Percentiles rank a stretch among this genome's conserved stretches.
These are phyloP conservation scores for Procambarus virginalis DNA, from an alignment of 1,140 invertebrate genomes.

Conservation along the genomic window DNA sequence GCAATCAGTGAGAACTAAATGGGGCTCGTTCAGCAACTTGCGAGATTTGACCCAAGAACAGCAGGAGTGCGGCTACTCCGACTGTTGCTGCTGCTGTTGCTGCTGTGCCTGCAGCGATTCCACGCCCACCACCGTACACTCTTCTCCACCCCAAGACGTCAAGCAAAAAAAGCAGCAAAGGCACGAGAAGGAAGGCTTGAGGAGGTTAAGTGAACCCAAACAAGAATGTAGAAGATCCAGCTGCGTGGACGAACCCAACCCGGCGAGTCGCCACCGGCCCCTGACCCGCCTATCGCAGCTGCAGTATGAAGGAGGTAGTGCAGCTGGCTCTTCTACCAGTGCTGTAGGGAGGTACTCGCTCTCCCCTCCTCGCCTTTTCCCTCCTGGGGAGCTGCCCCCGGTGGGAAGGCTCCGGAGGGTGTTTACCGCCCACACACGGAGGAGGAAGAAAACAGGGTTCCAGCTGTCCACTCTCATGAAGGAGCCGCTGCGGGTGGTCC, in stretches of 20 bases:
- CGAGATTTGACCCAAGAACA: neutral
- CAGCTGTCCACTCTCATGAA: slow-evolving; percentile 74
- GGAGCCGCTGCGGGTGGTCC: slow-evolving; percentile 75
- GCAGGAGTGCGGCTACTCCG: neutral
- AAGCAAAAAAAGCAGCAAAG: neutral
- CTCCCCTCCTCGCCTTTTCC: slow-evolving; percentile 55
- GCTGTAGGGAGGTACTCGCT: slow-evolving; percentile 47
- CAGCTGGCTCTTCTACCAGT: neutral
- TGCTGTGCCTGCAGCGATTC: neutral
- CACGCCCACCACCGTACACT: neutral
- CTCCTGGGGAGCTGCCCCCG: slow-evolving; percentile 57
- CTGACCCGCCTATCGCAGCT: slow-evolving; percentile 40
- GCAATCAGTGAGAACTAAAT: slow-evolving; percentile 20
- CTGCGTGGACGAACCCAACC: too few relatives aligned
- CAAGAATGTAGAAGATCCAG: neutral
- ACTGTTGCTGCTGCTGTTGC: slow-evolving; percentile 26
- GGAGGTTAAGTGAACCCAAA: neutral
- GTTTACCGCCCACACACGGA: slow-evolving; percentile 74
- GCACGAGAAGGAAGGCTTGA: neutral
- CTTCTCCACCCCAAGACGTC: neutral
- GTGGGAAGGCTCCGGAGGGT: slow-evolving; percentile 74
- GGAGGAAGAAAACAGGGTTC: slow-evolving; percentile 73
- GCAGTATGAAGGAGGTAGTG: slow-evolving; percentile 22
- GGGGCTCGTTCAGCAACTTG: slow-evolving; percentile 50
- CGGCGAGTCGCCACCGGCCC: slow-evolving; percentile 26